These are phyloP conservation scores for Paguma larvata DNA, from an alignment of 2,797 vertebrate genomes.

Conservation along the genomic window DNA sequence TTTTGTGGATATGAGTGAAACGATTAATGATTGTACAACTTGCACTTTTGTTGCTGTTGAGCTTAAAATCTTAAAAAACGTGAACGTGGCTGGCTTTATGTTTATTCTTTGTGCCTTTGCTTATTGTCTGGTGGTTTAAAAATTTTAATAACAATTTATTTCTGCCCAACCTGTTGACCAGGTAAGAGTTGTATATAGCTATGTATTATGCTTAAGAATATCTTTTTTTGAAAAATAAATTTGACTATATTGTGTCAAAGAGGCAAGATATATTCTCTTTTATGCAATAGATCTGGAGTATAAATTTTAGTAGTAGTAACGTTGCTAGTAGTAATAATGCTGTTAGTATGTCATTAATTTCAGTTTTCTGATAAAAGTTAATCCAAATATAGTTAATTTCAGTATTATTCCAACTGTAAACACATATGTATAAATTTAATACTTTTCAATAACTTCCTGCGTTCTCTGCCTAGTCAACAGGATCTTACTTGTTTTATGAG, in stretches of 20 bases:
- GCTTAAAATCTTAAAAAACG: slow-evolving; percentile 32
- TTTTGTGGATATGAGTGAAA: slow-evolving; percentile 56
- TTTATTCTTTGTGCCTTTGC: slow-evolving; percentile 47
- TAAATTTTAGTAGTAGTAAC: not conserved
- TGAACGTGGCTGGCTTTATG: slow-evolving; percentile 33
- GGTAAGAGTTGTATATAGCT: not conserved
- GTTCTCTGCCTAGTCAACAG: slow-evolving; percentile 57
- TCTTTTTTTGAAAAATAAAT: not conserved
- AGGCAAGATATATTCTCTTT: not conserved
- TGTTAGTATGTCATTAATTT: slow-evolving; percentile 7
- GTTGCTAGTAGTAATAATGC: not conserved
- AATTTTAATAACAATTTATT: slow-evolving; percentile 30
- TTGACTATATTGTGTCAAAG: slow-evolving; percentile 48
- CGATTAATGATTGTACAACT: slow-evolving; percentile 52
- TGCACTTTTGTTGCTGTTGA: slow-evolving; percentile 59
- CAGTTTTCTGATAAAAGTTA: slow-evolving; percentile 54
- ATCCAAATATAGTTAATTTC: slow-evolving; percentile 54
- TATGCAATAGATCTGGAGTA: not conserved
- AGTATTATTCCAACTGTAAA: not conserved
- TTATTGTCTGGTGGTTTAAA: slow-evolving; percentile 29
- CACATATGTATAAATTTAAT: slow-evolving; percentile 54
- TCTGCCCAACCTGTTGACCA: slow-evolving; percentile 67
- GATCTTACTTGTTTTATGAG: slow-evolving; percentile 68
- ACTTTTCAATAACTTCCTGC: slow-evolving; percentile 66
- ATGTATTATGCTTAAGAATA: slow-evolving; percentile 30